Evolutionary conservation across 1,140 invertebrate genomes (phyloP).

Genomic region (Heliconius himera): DNA sequence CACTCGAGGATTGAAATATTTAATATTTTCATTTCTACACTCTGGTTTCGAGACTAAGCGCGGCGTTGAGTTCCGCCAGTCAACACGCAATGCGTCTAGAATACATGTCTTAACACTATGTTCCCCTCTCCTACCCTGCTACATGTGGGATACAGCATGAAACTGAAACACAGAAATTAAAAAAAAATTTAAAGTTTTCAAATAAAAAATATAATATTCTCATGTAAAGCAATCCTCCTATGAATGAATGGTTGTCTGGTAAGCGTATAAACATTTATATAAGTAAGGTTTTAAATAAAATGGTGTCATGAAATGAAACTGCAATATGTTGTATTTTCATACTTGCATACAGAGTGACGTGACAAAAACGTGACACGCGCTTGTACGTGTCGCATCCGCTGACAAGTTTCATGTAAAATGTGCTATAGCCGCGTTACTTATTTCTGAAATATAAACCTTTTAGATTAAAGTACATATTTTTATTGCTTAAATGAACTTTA

Average conservation of each 20-base stretch:
- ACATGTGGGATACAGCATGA: no score
- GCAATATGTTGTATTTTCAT: slow-evolving; percentile 13
- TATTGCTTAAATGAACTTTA: neutral
- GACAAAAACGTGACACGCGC: slow-evolving; percentile 9
- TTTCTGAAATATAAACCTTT: neutral
- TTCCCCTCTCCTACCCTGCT: no score
- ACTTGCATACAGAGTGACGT: slow-evolving; percentile 11
- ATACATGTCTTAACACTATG: no score
- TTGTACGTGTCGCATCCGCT: neutral
- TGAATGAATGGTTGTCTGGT: neutral
- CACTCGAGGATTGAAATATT: no score
- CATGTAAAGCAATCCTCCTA: neutral
- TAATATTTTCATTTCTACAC: no score
- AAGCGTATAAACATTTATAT: neutral
- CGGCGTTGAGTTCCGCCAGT: no score
- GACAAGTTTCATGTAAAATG: slow-evolving; percentile 1
- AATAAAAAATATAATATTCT: neutral
- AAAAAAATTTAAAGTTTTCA: neutral
- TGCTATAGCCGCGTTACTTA: neutral
- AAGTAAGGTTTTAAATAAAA: neutral
- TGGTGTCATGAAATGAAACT: slow-evolving; percentile 11
- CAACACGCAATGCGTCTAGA: no score
- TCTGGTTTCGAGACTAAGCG: no score
- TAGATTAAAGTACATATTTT: neutral
- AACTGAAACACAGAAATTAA: no score